phyloP scores from a whole-genome alignment of 2,888 invertebrate species.

The Pogonocherus hispidulus region DNA sequence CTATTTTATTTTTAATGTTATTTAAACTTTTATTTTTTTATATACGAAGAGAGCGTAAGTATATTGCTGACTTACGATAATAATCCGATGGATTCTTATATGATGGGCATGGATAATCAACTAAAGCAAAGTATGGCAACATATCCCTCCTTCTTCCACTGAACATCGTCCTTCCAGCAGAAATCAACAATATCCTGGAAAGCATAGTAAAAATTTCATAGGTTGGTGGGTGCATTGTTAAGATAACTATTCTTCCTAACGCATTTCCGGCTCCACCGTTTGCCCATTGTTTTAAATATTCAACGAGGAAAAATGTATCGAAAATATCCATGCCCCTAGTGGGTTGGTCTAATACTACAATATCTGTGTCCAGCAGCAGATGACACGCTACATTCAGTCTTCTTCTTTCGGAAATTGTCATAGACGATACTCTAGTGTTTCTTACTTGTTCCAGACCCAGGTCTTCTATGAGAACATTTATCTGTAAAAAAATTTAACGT shows the following conservation, averaged over 20 bases:
- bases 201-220: conserved; percentile 97
- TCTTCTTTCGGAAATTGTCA: conserved; percentile 90
- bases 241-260: conserved; percentile 83
- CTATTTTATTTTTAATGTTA: too few species aligned
- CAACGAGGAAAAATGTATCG: conserved; percentile 94
- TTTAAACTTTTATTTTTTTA: too few species aligned
- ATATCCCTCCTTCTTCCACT: conserved; percentile 91
- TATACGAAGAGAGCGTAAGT: too few species aligned
- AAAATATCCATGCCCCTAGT: conserved; percentile 92
- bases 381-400: conserved; percentile 92
- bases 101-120: conserved; percentile 95
- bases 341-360: conserved; percentile 90
- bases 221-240: conserved; percentile 94
- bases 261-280: conserved; percentile 67
- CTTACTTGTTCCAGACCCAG: conserved; percentile 91
- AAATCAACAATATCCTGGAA: conserved; percentile 86
- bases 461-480: conserved; percentile 91
- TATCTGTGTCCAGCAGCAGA: conserved; percentile 86
- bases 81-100: conserved; percentile 98
- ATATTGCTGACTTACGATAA: conserved; percentile 91
- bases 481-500: conserved; percentile 70
- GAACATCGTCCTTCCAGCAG: conserved; percentile 92
- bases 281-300: conserved; percentile 94
- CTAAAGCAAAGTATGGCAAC: conserved; percentile 89
- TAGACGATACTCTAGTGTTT: conserved; percentile 85